Conservation (phyloP, 2,888 invertebrate species). For the Microctonus hyperodae region DNA sequence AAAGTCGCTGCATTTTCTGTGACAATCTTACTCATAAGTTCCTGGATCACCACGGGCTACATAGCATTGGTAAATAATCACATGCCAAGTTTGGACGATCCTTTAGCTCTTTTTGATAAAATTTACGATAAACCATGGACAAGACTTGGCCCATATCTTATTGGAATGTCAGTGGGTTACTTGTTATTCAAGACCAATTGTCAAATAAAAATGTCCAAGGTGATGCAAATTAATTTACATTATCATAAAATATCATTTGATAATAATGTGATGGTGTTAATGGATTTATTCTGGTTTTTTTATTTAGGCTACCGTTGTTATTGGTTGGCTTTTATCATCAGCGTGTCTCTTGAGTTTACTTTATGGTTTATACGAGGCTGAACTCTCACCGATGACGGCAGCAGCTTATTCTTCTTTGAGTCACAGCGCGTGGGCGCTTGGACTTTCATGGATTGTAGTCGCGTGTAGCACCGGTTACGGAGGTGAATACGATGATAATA, state of each 20-base stretch:
- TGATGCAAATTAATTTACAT: constrained; percentile 51
- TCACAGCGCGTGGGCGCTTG: constrained; percentile 83
- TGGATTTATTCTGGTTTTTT: constrained; percentile 32
- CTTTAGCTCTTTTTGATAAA: constrained; percentile 84
- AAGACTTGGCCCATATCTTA: constrained; percentile 81
- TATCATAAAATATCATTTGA: background rate
- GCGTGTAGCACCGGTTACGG: constrained; percentile 87
- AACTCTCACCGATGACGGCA: constrained; percentile 73
- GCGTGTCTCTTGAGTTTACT: constrained; percentile 75
- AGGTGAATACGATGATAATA: constrained; percentile 63
- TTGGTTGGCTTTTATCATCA: constrained; percentile 76
- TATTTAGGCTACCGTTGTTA: constrained; percentile 70
- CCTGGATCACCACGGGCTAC: constrained; percentile 81
- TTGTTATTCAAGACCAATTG: constrained; percentile 83
- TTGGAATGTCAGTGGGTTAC: constrained; percentile 87
- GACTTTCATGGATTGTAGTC: constrained; percentile 82
- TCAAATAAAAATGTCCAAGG: constrained; percentile 77
- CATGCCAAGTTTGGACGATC: constrained; percentile 80
- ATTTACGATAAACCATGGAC: constrained; percentile 93
- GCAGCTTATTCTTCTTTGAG: constrained; percentile 83
- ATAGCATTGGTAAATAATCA: constrained; percentile 82
- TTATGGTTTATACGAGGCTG: constrained; percentile 78
- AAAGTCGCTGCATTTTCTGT: constrained; percentile 76
- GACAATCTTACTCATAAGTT: constrained; percentile 74
- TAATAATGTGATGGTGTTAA: too few species aligned